Evolutionary conservation across 2,888 invertebrate species (phyloP), one percentile per base, ranked within the genome.

Genomic region (Atrina japonica): DNA sequence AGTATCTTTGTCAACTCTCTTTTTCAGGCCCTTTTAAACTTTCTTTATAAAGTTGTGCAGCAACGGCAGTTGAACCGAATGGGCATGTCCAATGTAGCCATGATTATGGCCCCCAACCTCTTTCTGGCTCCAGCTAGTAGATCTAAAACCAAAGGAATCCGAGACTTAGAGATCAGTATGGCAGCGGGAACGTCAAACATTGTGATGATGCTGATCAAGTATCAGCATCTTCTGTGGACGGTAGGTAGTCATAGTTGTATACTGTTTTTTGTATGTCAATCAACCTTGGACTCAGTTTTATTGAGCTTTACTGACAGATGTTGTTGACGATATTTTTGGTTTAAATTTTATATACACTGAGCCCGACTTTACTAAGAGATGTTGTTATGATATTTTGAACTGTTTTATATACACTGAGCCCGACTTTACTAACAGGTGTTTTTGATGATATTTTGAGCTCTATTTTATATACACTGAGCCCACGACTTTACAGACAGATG

Each of bases 91-190:
- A 97, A 97, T 89, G 96, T 97, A 45, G 95, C 97, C 40, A 97
- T 97, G 94, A 97, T 97, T 83, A 95, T 97, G 80, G 97, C 97
- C 18, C 97, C 97, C n/a, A 96, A 97, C 66, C 93, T 97, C 81
- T 91, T 92, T 80, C 83, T 91, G 59, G 77, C 83, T 3, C 82
- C 83, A 3, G 70, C 83, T 18, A 74, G 76, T 14, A 69, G 74
- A 23, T 63, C 69, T 25, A 84, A 84, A 65, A 66, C 70, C 40
- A 78, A 80, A 59, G 68, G 63, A 3, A 66, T 75, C 11, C 70
- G 76, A 53, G 86, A 84, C 41, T 6, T 81, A 9, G 88, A 88
- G 66, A 75, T 88, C 55, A 83, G 75, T 69, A 96, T 96, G 90
- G 97, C 97, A 0, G 96, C 96, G 5, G 94, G 95, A 84, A 97